These are phyloP conservation scores for Philaethria dido DNA, from an alignment of 2,888 invertebrate genomes.

Conservation along the genomic window DNA sequence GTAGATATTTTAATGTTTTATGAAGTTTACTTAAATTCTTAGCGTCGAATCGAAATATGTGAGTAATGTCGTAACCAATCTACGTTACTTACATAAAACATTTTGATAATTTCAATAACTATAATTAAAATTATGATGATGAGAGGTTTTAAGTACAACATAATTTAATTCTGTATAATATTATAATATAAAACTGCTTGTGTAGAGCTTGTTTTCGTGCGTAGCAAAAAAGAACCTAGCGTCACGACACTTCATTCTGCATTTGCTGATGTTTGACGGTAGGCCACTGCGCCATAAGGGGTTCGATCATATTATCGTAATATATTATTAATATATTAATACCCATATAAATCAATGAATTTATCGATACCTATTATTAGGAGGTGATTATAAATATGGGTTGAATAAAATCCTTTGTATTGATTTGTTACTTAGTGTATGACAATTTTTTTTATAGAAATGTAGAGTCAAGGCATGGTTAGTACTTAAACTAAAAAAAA, in stretches of 20 bases:
- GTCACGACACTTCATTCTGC: too few species aligned
- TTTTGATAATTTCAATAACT: not conserved
- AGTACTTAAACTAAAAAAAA: not conserved
- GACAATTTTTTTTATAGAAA: not conserved
- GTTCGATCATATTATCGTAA: too few species aligned
- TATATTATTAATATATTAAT: too few species aligned
- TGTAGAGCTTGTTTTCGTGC: too few species aligned
- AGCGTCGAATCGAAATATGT: conserved; percentile 41
- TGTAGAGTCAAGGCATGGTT: not conserved
- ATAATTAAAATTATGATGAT: too few species aligned
- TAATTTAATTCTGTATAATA: not conserved
- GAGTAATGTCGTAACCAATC: conserved; percentile 34
- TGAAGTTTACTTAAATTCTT: conserved; percentile 45
- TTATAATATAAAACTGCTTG: too few species aligned
- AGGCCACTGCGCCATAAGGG: too few species aligned
- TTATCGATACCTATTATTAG: too few species aligned
- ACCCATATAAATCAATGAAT: too few species aligned
- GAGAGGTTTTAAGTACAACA: not conserved
- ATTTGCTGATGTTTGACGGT: too few species aligned
- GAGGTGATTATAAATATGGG: too few species aligned
- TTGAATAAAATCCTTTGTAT: not conserved
- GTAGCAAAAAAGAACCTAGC: too few species aligned
- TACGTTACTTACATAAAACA: not conserved
- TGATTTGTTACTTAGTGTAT: not conserved
- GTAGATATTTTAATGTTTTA: conserved; percentile 28